These are phyloP conservation scores for Scarus forsteni DNA, from an alignment of 2,797 vertebrate species.

Conservation along the genomic window DNA sequence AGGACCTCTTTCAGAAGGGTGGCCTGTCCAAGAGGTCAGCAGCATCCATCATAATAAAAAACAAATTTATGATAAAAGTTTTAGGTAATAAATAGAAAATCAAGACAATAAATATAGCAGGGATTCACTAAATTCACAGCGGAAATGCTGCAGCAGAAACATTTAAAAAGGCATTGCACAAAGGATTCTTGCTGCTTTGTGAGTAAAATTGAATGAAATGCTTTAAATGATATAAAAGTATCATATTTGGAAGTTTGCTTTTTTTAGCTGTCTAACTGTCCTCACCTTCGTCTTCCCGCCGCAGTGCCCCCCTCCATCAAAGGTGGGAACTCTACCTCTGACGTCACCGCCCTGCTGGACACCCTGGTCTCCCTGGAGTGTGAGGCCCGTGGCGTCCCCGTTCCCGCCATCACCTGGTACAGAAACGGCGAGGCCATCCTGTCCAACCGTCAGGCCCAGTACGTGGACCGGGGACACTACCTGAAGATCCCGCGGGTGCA, in stretches of 20 bases:
- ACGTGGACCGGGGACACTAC: conserved; percentile 90
- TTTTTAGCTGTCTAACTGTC: neutral
- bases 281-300: conserved; percentile 13
- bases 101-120: no score
- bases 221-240: no score
- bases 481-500: conserved; percentile 90
- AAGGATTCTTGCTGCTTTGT: no score
- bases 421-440: conserved; percentile 84
- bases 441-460: conserved; percentile 87
- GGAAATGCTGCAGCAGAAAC: no score
- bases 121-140: no score
- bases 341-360: conserved; percentile 87
- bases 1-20: no score
- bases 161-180: no score
- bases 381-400: conserved; percentile 90
- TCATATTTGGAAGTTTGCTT: neutral
- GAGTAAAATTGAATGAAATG: no score
- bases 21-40: no score
- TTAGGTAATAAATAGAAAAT: no score
- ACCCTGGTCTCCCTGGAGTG: conserved; percentile 91
- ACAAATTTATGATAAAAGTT: no score
- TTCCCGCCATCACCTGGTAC: conserved; percentile 92
- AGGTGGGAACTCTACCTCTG: conserved; percentile 89
- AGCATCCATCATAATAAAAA: no score
- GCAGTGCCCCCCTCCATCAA: conserved; percentile 94